Evolutionary conservation across 2,113 vertebrate genomes (phyloP).

Genomic region (Accipiter virgatus): DNA sequence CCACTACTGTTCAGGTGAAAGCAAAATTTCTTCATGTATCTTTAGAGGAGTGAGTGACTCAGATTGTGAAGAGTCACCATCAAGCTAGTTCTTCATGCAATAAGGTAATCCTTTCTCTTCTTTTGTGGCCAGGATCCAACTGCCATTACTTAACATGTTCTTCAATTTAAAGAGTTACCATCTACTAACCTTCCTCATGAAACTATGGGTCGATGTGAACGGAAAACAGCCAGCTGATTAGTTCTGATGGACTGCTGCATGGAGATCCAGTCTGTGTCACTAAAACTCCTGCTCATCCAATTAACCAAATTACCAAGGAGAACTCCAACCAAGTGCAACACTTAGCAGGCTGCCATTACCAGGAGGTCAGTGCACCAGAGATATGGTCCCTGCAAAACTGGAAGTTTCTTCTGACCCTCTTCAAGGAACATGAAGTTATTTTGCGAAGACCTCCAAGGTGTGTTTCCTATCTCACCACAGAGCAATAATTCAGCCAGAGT

Average conservation of each 20-base stretch:
- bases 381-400: neutral
- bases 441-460: neutral
- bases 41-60: neutral
- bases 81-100: neutral
- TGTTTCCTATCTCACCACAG: neutral
- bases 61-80: neutral
- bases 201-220: conserved; percentile 8
- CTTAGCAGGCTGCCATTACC: neutral
- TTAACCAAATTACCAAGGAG: conserved; percentile 62
- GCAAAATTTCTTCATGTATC: neutral
- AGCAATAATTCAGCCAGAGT: neutral
- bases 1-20: neutral
- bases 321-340: conserved; percentile 49
- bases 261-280: conserved; percentile 33
- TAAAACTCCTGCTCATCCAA: conserved; percentile 58
- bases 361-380: neutral
- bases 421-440: neutral
- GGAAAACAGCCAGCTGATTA: conserved; percentile 53
- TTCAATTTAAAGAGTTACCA: conserved; percentile 38
- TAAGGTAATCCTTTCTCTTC: neutral
- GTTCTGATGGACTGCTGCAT: conserved; percentile 55
- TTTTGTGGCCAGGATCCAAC: neutral
- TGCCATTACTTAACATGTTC: neutral
- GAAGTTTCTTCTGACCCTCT: neutral
- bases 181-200: conserved; percentile 23